A percentile compares a stretch with the other conserved stretches of the same genome.
Conservation (phyloP, 2,888 invertebrate genomes). For the Hymenopus coronatus region DNA sequence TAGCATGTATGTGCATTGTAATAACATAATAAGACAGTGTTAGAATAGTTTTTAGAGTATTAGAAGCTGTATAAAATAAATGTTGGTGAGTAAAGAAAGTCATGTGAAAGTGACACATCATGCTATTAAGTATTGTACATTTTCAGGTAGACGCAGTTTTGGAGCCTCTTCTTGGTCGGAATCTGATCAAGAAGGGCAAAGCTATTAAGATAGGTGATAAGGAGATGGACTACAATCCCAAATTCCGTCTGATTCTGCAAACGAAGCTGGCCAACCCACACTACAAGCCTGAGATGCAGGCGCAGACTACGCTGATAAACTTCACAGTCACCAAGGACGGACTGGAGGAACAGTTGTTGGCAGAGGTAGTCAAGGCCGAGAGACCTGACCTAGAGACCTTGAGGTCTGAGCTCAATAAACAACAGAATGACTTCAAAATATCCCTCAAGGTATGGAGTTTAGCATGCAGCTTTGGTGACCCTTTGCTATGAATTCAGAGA, state of each 20-base stretch:
- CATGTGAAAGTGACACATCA: too few relatives aligned
- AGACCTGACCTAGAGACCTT: constrained; percentile 84
- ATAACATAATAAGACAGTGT: too few relatives aligned
- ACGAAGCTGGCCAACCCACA: constrained; percentile 94
- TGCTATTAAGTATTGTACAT: too few relatives aligned
- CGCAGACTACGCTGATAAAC: constrained; percentile 92
- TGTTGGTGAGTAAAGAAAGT: background rate
- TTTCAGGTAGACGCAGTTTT: constrained; percentile 75
- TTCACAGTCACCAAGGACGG: constrained; percentile 93
- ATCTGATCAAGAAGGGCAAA: constrained; percentile 82
- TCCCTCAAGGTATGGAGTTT: constrained; percentile 65
- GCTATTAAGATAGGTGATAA: constrained; percentile 84
- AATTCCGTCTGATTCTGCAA: constrained; percentile 81
- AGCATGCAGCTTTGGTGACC: background rate
- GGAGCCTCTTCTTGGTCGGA: constrained; percentile 82
- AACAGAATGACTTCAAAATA: constrained; percentile 93
- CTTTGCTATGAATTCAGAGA: too few relatives aligned
- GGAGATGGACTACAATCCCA: constrained; percentile 83
- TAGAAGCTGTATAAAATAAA: too few relatives aligned
- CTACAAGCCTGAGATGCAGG: constrained; percentile 95
- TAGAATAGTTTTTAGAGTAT: too few relatives aligned
- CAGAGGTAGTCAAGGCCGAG: constrained; percentile 90
- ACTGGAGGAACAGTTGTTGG: constrained; percentile 87
- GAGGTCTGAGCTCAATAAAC: constrained; percentile 80
- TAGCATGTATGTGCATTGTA: too few relatives aligned